Conservation (phyloP, 1,140 invertebrate genomes). For the Drosophila nebulosa region DNA sequence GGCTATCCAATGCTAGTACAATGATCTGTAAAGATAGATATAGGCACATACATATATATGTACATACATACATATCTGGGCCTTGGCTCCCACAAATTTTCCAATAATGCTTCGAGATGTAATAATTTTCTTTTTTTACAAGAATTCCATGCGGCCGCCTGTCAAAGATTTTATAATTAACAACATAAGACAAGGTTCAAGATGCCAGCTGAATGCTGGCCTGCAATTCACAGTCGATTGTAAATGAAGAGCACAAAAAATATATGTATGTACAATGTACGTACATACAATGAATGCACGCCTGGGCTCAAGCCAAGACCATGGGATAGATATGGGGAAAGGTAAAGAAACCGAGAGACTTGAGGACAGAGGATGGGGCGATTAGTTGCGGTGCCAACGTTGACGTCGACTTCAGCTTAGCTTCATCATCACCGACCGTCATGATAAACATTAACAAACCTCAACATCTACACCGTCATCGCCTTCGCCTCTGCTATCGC, state of each 20-base stretch:
- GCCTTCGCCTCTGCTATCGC: conserved; percentile 29
- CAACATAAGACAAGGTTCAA: conserved; percentile 53
- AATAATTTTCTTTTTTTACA: conserved; percentile 45
- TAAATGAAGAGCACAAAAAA: conserved; percentile 70
- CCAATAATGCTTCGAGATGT: conserved; percentile 44
- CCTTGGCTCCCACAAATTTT: conserved; percentile 27
- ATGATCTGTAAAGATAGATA: too few species aligned
- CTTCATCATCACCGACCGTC: conserved; percentile 57
- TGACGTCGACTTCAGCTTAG: conserved; percentile 44
- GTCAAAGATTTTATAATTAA: conserved; percentile 54
- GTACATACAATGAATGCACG: conserved; percentile 12
- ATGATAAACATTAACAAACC: conserved; percentile 70
- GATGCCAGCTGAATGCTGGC: conserved; percentile 31
- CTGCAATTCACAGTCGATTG: conserved; percentile 58
- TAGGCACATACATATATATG: background rate
- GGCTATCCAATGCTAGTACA: background rate
- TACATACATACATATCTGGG: background rate
- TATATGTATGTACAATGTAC: conserved; percentile 21
- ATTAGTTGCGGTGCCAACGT: conserved; percentile 69
- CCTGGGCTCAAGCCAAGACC: conserved; percentile 10
- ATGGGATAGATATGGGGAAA: conserved; percentile 4
- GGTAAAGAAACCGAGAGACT: background rate
- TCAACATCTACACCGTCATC: conserved; percentile 67
- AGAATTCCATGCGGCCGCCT: conserved; percentile 46
- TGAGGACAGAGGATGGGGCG: conserved; percentile 47